Conservation (phyloP, 2,888 invertebrate genomes). For the Operophtera brumata region DNA sequence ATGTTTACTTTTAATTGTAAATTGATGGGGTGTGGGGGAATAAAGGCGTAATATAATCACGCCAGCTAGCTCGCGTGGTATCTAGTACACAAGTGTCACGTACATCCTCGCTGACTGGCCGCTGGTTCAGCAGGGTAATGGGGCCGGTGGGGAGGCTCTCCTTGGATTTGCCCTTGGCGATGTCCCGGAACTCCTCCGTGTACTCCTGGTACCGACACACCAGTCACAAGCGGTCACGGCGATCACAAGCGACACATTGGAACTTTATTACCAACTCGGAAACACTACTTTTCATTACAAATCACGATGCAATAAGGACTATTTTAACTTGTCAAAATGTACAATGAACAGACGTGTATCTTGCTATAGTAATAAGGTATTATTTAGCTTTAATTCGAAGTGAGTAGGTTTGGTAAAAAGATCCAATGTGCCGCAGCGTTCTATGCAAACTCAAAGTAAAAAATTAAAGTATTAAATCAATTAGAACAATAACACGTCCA, state of each 20-base stretch:
- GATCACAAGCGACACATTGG: conserved; percentile 47
- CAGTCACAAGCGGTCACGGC: conserved; percentile 72
- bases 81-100: conserved; percentile 64
- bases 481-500: conserved; percentile 58
- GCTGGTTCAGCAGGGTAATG: conserved; percentile 97
- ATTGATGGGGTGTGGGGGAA: not conserved
- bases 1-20: too few species aligned
- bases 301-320: not conserved
- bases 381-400: not conserved
- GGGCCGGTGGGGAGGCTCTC: conserved; percentile 94
- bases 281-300: not conserved
- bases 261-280: conserved; percentile 33
- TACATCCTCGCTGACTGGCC: conserved; percentile 96
- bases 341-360: too few species aligned
- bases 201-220: conserved; percentile 88
- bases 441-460: conserved; percentile 66
- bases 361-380: not conserved
- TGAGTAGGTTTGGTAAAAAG: conserved; percentile 11
- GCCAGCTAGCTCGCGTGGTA: conserved; percentile 24
- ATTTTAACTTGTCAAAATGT: not conserved
- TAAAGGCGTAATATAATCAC: not conserved
- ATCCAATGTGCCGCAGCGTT: conserved; percentile 71
- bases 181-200: conserved; percentile 98
- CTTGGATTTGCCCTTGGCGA: conserved; percentile 96
- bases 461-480: conserved; percentile 52